These are phyloP conservation scores for Monopis laevigella DNA, from an alignment of 2,888 invertebrate species.

Conservation along the genomic window DNA sequence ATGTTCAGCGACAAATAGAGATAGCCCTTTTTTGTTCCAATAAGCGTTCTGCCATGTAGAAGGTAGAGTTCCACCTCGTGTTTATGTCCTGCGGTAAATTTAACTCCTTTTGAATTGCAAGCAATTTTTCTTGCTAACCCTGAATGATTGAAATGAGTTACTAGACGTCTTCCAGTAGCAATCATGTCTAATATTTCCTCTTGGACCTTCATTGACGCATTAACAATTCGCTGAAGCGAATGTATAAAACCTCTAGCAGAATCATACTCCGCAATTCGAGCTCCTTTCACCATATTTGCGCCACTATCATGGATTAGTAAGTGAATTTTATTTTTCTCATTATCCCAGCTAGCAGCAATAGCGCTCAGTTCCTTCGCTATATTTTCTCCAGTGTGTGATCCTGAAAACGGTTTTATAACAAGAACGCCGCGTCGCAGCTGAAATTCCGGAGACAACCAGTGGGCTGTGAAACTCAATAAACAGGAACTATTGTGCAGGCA, in stretches of 20 bases:
- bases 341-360: constrained; percentile 25
- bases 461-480: constrained; percentile 5
- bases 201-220: constrained; percentile 23
- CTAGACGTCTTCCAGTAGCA: constrained; percentile 24
- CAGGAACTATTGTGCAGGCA: constrained; percentile 2
- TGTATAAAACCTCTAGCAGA: constrained; percentile 26
- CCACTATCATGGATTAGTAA: constrained; percentile 25
- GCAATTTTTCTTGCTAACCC: constrained; percentile 22
- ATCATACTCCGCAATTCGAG: constrained; percentile 22
- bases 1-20: constrained; percentile 6
- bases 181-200: constrained; percentile 22
- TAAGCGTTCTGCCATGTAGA: constrained; percentile 14
- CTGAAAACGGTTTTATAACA: constrained; percentile 21
- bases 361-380: constrained; percentile 25
- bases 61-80: constrained; percentile 15
- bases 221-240: constrained; percentile 22
- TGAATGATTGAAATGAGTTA: constrained; percentile 27
- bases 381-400: constrained; percentile 23
- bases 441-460: constrained; percentile 13
- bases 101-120: constrained; percentile 24
- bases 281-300: constrained; percentile 26
- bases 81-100: constrained; percentile 22
- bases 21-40: constrained; percentile 17
- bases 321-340: constrained; percentile 24
- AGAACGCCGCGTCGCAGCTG: constrained; percentile 19